Conservation (phyloP, 2,113 vertebrate species). For the Osmerus mordax region DNA sequence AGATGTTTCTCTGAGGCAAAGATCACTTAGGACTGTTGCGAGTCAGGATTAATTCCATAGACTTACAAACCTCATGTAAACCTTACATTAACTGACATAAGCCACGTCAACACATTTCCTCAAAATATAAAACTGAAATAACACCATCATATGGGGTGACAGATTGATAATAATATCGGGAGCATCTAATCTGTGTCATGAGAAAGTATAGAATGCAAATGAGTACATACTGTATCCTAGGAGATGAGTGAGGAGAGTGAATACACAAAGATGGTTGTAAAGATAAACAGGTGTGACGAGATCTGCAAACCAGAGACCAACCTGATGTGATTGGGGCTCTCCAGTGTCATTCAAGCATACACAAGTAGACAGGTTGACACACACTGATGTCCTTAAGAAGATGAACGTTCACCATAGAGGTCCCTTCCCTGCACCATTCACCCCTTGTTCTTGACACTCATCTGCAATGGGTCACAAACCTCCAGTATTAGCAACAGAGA, state of each 20-base stretch:
- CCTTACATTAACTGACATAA: too few species aligned
- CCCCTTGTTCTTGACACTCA: constrained; percentile 4
- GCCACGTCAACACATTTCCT: too few species aligned
- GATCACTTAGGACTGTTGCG: background rate
- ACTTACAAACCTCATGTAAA: background rate
- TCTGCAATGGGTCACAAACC: background rate
- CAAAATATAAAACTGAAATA: too few species aligned
- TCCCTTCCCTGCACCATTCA: constrained; percentile 10
- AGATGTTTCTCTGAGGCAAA: background rate
- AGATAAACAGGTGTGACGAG: constrained; percentile 27
- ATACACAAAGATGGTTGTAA: constrained; percentile 23
- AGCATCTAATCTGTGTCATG: constrained; percentile 4
- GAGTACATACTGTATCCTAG: background rate
- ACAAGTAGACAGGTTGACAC: constrained; percentile 13
- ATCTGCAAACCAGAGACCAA: background rate
- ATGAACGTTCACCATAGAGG: constrained; percentile 9
- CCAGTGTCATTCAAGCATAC: background rate
- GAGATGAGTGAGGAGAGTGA: constrained; percentile 1
- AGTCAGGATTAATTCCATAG: background rate
- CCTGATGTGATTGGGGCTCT: constrained; percentile 1
- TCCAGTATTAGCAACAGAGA: background rate
- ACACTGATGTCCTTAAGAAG: constrained; percentile 17
- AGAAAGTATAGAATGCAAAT: constrained; percentile 13
- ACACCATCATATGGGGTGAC: background rate
- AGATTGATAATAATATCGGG: background rate